A percentile compares a stretch with the other conserved stretches of the same genome.
Conservation (phyloP, 2,113 vertebrate genomes). For the Pedetes capensis region DNA sequence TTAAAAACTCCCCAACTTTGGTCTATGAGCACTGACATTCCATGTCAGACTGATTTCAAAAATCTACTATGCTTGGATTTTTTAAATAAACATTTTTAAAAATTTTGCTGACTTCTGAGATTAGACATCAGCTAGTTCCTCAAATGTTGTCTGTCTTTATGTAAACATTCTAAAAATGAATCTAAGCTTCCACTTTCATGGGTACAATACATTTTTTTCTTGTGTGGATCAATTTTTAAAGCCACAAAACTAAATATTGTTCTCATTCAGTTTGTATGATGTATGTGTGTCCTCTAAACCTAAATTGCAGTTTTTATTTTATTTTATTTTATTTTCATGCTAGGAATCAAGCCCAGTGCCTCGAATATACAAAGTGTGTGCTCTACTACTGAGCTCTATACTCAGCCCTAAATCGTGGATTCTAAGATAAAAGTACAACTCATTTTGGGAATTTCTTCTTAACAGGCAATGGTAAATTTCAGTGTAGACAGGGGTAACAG, state of each 20-base stretch:
- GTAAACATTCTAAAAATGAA: slow-evolving; percentile 75
- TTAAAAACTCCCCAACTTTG: slow-evolving; percentile 59
- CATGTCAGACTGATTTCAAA: slow-evolving; percentile 66
- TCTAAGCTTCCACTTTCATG: slow-evolving; percentile 75
- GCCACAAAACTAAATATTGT: slow-evolving; percentile 67
- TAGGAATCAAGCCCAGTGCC: neutral
- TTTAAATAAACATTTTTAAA: slow-evolving; percentile 42
- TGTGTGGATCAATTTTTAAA: slow-evolving; percentile 70
- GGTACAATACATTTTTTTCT: slow-evolving; percentile 62
- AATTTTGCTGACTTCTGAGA: slow-evolving; percentile 74
- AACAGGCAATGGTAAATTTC: slow-evolving; percentile 33
- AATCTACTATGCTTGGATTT: slow-evolving; percentile 48
- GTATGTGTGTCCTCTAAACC: slow-evolving; percentile 48
- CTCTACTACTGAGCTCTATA: neutral
- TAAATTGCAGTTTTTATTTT: slow-evolving; percentile 27
- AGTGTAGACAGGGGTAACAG: neutral
- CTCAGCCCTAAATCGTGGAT: neutral
- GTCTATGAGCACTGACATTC: slow-evolving; percentile 61
- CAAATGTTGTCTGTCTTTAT: slow-evolving; percentile 75
- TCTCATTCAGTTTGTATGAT: slow-evolving; percentile 41
- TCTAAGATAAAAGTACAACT: slow-evolving; percentile 49
- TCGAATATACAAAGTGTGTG: neutral
- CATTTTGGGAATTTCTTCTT: neutral
- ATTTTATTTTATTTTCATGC: neutral
- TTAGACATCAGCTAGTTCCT: slow-evolving; percentile 77